phyloP scores from a whole-genome alignment of 2,888 invertebrate species.

The Candidula unifasciata region DNA sequence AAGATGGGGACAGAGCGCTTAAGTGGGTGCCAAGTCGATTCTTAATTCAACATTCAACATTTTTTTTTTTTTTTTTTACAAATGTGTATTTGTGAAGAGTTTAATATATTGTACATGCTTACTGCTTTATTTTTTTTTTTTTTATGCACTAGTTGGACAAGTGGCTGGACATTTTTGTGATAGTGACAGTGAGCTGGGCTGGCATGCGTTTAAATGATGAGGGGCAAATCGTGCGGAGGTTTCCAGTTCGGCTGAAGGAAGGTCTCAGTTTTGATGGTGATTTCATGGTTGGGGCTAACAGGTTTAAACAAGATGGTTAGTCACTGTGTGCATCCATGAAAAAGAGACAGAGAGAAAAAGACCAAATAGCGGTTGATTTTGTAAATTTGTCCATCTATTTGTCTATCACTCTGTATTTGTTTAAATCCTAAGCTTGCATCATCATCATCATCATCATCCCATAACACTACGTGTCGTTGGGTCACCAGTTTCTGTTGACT shows the following conservation, averaged over 20 bases:
- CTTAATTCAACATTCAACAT: too few species aligned
- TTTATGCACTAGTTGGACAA: slow-evolving; percentile 49
- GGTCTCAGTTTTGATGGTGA: slow-evolving; percentile 36
- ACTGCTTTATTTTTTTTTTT: not conserved
- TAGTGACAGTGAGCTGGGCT: slow-evolving; percentile 46
- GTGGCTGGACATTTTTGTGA: slow-evolving; percentile 57
- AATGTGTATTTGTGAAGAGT: too few species aligned
- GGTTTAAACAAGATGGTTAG: slow-evolving; percentile 36
- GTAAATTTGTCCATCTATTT: not conserved
- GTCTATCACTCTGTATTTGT: not conserved
- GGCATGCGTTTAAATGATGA: slow-evolving; percentile 55
- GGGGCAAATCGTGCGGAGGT: not conserved
- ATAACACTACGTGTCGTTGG: too few species aligned
- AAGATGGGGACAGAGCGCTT: too few species aligned
- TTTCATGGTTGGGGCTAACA: slow-evolving; percentile 36
- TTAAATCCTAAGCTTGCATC: too few species aligned
- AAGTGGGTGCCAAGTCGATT: too few species aligned
- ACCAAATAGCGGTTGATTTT: not conserved
- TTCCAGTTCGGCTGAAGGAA: not conserved
- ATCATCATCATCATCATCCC: too few species aligned
- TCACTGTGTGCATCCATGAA: not conserved
- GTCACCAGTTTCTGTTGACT: too few species aligned
- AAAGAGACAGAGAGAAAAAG: not conserved
- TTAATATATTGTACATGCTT: not conserved
- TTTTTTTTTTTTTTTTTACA: too few species aligned